Base-by-base conservation (phyloP, 2,113 vertebrate species). In the Thamnaconus septentrionalis region DNA sequence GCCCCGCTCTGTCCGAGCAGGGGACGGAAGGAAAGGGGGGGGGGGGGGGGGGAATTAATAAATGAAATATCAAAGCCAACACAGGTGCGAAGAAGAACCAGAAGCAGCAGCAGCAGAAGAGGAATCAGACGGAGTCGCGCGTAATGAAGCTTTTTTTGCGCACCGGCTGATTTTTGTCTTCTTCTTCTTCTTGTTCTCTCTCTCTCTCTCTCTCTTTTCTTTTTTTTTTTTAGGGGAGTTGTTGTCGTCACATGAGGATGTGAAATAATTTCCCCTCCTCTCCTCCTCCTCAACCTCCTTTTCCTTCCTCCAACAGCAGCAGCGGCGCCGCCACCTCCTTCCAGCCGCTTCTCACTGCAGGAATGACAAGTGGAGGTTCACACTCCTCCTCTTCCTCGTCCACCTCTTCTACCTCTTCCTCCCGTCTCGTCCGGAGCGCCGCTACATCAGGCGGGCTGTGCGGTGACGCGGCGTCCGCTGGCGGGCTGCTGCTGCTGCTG, bases 361-460 rank as follows among this genome's bases (percentile, higher is more conserved):
- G 75, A 70, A 85, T 74, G 73, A 68, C 6, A 52, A 77, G 58
- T 59, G 61, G 56, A 61, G 59, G 18, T 63, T 31, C 4, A 59
- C 79, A 51, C 54, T 85, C 74, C 18, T 31, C 18, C 18, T 31
- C 18, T 31, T 31, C 18, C 18, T 31, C 18, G 18, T 31, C 18
- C 18, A 31, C 18, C 18, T 31, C 18, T 31, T 31, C 18, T 31
- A 31, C 18, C 18, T 31, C 18, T 31, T 61, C 73, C 66, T 66
- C 67, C 41, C 45, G 57, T 64, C 45, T 69, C 41, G 62, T 67
- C 65, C 60, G 52, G 50, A 68, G 73, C 75, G 64, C 68, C 59
- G 78, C 80, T 69, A 66, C 61, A 66, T 87, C 75, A 81, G 57
- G 18, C 18, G 18, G 18, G 76, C 10, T 71, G 74, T n/a, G 71